Evolutionary conservation across 2,113 vertebrate genomes (phyloP).

Genomic region (Sprattus sprattus): DNA sequence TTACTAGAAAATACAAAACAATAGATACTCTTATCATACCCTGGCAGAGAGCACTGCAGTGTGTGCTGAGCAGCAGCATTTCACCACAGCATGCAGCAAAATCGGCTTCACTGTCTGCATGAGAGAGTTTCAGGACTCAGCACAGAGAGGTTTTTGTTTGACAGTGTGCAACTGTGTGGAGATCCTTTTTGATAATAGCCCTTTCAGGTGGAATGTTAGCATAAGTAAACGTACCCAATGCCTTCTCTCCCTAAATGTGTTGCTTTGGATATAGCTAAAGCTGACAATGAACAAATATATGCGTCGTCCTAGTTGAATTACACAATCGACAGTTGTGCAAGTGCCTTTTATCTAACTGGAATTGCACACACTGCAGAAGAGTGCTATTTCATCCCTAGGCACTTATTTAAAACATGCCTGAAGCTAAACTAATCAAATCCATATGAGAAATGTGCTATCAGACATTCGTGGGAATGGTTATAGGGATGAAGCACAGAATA

Average conservation of each 20-base stretch:
- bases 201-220: neutral
- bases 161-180: slow-evolving; percentile 1
- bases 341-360: neutral
- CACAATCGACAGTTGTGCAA: neutral
- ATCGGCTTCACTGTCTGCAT: neutral
- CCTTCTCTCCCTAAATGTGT: neutral
- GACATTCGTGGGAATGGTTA: neutral
- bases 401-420: neutral
- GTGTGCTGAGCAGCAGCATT: neutral
- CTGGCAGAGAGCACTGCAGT: neutral
- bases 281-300: neutral
- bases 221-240: neutral
- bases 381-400: neutral
- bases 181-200: slow-evolving; percentile 21
- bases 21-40: too few species aligned
- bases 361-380: neutral
- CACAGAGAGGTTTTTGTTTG: slow-evolving; percentile 40
- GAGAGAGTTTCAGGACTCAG: slow-evolving; percentile 30
- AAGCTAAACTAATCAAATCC: neutral
- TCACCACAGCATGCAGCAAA: neutral
- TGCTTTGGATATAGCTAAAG: neutral
- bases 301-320: neutral
- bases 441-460: neutral
- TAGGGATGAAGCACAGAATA: neutral
- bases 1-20: too few species aligned